Conservation (phyloP, 2,797 vertebrate genomes). For the Streptopelia turtur region DNA sequence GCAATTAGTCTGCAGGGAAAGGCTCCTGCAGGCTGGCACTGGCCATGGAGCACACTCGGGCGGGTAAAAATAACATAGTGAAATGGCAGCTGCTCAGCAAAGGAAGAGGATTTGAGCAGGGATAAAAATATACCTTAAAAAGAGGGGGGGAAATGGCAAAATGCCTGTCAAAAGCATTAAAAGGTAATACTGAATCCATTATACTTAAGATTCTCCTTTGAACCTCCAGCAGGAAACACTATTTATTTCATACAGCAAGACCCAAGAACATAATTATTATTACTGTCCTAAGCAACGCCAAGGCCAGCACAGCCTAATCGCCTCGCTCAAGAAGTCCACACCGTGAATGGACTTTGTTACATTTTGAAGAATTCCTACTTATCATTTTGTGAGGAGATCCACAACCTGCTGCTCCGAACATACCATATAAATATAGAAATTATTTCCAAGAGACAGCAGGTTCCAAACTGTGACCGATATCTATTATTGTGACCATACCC, state of each 20-base stretch:
- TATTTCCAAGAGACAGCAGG: background rate
- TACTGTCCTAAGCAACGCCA: background rate
- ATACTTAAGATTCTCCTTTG: background rate
- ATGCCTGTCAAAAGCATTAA: background rate
- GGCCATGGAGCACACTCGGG: conserved; percentile 42
- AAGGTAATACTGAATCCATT: background rate
- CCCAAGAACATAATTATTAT: background rate
- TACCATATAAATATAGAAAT: background rate
- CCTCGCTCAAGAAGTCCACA: background rate
- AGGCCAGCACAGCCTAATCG: background rate
- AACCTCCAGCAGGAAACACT: background rate
- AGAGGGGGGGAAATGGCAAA: background rate
- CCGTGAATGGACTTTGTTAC: background rate
- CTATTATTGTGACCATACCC: background rate
- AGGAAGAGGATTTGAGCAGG: conserved; percentile 55
- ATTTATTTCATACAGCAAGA: background rate
- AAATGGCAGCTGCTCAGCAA: conserved; percentile 71
- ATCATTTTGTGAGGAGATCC: background rate
- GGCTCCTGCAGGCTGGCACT: conserved; percentile 63
- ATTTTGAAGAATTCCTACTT: background rate
- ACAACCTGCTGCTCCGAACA: background rate
- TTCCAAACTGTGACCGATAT: background rate
- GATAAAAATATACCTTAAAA: conserved; percentile 56
- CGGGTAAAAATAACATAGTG: conserved; percentile 76
- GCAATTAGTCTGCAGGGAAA: conserved; percentile 66